These are phyloP conservation scores for Priocnemis perturbator DNA, from an alignment of 2,888 invertebrate species.

Conservation along the genomic window DNA sequence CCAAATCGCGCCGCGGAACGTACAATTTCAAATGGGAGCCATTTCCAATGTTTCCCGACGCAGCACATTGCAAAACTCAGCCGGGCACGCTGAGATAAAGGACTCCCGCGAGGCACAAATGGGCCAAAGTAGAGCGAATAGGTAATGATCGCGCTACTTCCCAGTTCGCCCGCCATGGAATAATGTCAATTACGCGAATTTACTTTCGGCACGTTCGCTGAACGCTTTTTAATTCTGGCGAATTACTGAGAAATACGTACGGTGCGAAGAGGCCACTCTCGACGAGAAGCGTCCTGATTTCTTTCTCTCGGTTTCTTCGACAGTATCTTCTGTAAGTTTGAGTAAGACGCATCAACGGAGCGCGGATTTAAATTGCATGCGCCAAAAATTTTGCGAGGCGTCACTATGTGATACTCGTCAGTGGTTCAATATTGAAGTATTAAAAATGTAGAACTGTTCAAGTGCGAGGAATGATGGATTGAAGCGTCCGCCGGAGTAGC, in stretches of 20 bases:
- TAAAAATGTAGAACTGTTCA: background rate
- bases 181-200: too few relatives aligned
- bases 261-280: too few relatives aligned
- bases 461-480: background rate
- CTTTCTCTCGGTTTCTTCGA: too few relatives aligned
- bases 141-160: constrained; percentile 5
- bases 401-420: background rate
- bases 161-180: background rate
- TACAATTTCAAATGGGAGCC: constrained; percentile 43
- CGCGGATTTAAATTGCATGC: too few relatives aligned
- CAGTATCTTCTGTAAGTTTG: too few relatives aligned
- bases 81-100: constrained; percentile 11
- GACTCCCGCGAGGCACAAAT: constrained; percentile 25
- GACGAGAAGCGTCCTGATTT: too few relatives aligned
- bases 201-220: too few relatives aligned
- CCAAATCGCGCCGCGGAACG: constrained; percentile 35
- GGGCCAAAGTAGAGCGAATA: constrained; percentile 1
- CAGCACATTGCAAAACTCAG: constrained; percentile 2
- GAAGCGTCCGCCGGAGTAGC: background rate
- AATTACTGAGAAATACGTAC: too few relatives aligned
- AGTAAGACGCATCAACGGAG: too few relatives aligned
- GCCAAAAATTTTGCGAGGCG: too few relatives aligned
- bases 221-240: too few relatives aligned
- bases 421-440: constrained; percentile 2
- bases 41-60: constrained; percentile 13